These are phyloP conservation scores for Nyctereutes procyonoides DNA, from an alignment of 2,113 vertebrate species.

Conservation along the genomic window DNA sequence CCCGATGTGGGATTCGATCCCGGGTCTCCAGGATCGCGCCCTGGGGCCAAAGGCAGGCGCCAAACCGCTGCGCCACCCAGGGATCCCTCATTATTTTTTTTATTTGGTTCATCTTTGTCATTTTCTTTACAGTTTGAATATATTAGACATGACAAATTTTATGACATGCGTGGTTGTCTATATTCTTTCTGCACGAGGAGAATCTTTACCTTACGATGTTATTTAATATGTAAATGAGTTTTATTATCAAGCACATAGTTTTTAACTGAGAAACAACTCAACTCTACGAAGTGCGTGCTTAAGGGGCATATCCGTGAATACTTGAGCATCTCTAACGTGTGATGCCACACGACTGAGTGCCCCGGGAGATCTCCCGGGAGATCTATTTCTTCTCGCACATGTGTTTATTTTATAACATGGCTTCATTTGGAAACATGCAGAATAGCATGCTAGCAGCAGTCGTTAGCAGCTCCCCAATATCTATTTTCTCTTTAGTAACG, in stretches of 20 bases:
- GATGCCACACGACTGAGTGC: not conserved
- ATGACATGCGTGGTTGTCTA: not conserved
- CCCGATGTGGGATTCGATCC: no score
- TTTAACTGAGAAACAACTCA: conserved; percentile 19
- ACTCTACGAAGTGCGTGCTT: not conserved
- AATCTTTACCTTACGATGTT: not conserved
- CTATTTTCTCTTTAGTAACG: not conserved
- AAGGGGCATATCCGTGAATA: not conserved
- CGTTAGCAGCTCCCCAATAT: not conserved
- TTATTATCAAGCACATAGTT: not conserved
- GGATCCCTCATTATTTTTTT: not conserved
- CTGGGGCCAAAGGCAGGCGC: no score
- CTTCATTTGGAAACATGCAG: not conserved
- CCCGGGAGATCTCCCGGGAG: no score
- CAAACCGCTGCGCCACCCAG: no score
- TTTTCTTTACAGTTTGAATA: not conserved
- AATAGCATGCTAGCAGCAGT: not conserved
- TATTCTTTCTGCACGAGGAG: not conserved
- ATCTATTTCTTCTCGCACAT: not conserved
- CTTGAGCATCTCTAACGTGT: not conserved
- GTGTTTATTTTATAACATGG: not conserved
- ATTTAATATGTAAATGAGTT: not conserved
- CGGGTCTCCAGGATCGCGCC: no score
- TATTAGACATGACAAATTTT: not conserved
- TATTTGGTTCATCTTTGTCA: not conserved